Evolutionary conservation across 2,888 invertebrate genomes (phyloP).

Genomic region (Caradrina clavipalpis): DNA sequence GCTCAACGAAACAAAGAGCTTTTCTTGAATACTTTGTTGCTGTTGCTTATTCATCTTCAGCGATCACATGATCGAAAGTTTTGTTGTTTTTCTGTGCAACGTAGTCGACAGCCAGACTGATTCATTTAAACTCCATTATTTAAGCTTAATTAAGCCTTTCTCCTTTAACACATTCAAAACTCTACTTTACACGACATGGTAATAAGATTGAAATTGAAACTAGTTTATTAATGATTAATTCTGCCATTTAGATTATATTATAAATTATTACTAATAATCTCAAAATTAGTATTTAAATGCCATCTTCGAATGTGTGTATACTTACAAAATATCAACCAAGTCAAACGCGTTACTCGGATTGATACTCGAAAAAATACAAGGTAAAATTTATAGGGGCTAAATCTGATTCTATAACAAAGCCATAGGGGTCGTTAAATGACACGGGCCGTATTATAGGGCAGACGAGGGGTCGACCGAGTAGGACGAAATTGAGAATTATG

Average conservation of each 20-base stretch:
- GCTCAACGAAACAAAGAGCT: slow-evolving; percentile 10
- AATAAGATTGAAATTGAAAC: slow-evolving; percentile 8
- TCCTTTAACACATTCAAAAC: slow-evolving; percentile 14
- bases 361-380: not conserved
- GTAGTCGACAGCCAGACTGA: slow-evolving; percentile 33
- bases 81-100: slow-evolving; percentile 23
- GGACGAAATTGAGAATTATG: slow-evolving; percentile 37
- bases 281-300: not conserved
- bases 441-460: slow-evolving; percentile 40
- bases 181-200: slow-evolving; percentile 9
- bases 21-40: slow-evolving; percentile 1
- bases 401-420: slow-evolving; percentile 68
- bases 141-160: slow-evolving; percentile 28
- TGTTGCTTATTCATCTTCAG: slow-evolving; percentile 7
- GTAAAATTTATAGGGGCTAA: slow-evolving; percentile 35
- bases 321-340: not conserved
- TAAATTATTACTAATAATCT: not conserved
- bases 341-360: not conserved
- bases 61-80: slow-evolving; percentile 16
- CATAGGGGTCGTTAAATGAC: slow-evolving; percentile 66
- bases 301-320: slow-evolving; percentile 5
- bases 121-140: slow-evolving; percentile 38
- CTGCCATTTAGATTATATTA: slow-evolving; percentile 10
- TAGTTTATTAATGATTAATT: slow-evolving; percentile 3
- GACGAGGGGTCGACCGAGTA: slow-evolving; percentile 54